These are phyloP conservation scores for Drosophila aldrichi DNA, from an alignment of 2,888 invertebrate genomes.

Conservation along the genomic window DNA sequence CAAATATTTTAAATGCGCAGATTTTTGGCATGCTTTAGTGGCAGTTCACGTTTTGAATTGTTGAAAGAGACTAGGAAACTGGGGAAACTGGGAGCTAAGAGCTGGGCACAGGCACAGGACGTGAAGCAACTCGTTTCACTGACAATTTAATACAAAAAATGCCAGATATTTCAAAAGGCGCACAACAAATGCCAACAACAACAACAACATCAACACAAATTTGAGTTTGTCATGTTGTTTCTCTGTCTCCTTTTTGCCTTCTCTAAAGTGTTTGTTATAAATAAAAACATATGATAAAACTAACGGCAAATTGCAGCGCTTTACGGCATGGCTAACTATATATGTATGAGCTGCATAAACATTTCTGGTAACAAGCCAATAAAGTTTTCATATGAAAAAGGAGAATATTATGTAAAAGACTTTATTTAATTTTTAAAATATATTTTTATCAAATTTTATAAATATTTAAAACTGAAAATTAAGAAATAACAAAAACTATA, in stretches of 20 bases:
- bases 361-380: conserved; percentile 10
- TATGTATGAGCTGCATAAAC: background rate
- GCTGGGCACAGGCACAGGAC: conserved; percentile 5
- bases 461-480: background rate
- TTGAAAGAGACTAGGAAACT: conserved; percentile 59
- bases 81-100: background rate
- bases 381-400: background rate
- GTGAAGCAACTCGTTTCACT: conserved; percentile 69
- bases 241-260: background rate
- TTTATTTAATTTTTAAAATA: background rate
- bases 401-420: background rate
- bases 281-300: conserved; percentile 12
- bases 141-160: conserved; percentile 80
- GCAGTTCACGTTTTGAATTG: conserved; percentile 81
- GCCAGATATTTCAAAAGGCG: conserved; percentile 68
- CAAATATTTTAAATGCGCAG: conserved; percentile 80
- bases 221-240: conserved; percentile 47
- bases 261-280: conserved; percentile 42
- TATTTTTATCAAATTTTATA: background rate
- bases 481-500: too few species aligned
- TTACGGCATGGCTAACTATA: background rate
- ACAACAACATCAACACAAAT: conserved; percentile 9
- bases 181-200: conserved; percentile 43
- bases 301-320: conserved; percentile 14
- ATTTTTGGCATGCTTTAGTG: conserved; percentile 81